Conservation (phyloP, 92 coral and sea anemone species). For the Phenganax stokvisi region DNA sequence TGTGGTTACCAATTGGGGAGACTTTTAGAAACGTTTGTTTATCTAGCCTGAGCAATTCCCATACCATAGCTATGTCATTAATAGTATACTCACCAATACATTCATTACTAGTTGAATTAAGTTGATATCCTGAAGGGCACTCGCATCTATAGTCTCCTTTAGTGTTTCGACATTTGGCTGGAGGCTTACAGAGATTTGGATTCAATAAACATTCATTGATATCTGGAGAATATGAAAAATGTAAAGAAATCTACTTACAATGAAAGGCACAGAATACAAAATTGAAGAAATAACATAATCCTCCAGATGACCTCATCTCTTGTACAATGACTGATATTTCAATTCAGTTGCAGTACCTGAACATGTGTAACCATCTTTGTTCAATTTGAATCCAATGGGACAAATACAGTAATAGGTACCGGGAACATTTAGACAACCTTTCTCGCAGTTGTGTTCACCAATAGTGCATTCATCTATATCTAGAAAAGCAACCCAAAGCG, state of each 20-base stretch:
- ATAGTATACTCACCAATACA: conserved; percentile 69
- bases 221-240: conserved; percentile 48
- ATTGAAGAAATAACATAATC: not conserved
- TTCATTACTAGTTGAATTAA: conserved; percentile 55
- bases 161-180: conserved; percentile 84
- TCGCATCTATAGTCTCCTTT: conserved; percentile 81
- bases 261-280: not conserved
- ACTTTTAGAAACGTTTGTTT: too few relatives aligned
- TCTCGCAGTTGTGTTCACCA: conserved; percentile 80
- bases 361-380: conserved; percentile 78
- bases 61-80: too few relatives aligned
- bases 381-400: conserved; percentile 73
- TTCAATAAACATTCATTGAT: conserved; percentile 92
- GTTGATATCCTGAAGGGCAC: conserved; percentile 83
- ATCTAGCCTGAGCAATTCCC: too few relatives aligned
- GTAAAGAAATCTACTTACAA: not conserved
- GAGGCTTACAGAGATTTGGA: conserved; percentile 82
- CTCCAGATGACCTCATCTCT: not conserved
- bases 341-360: conserved; percentile 56
- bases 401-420: conserved; percentile 95
- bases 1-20: too few relatives aligned
- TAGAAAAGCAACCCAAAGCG: conserved; percentile 9
- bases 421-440: conserved; percentile 81
- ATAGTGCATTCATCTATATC: conserved; percentile 84
- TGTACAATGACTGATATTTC: too few relatives aligned